Evolutionary conservation across 2,797 vertebrate genomes (phyloP).

Genomic region (Tragopan temminckii): DNA sequence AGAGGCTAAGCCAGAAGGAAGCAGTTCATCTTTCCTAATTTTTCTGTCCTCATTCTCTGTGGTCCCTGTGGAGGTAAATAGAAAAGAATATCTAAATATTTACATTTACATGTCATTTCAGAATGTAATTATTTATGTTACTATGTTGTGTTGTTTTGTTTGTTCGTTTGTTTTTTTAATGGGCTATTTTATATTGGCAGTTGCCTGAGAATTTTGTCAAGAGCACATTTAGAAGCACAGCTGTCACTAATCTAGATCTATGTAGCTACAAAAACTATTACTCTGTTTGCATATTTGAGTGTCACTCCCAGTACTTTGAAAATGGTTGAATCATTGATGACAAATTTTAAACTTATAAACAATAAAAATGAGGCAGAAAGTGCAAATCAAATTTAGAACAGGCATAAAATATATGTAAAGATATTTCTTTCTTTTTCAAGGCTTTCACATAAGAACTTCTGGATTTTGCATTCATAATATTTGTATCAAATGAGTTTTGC

Average conservation of each 20-base stretch:
- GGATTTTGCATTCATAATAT: constrained; percentile 58
- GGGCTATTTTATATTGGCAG: constrained; percentile 2
- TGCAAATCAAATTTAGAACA: constrained; percentile 53
- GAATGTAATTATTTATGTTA: neutral
- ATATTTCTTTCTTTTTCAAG: constrained; percentile 35
- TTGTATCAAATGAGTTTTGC: constrained; percentile 33
- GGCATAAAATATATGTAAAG: constrained; percentile 11
- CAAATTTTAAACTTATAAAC: constrained; percentile 57
- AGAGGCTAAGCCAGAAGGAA: neutral
- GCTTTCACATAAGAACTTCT: constrained; percentile 23
- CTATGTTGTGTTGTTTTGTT: neutral
- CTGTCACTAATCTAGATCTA: constrained; percentile 56
- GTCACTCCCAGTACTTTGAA: constrained; percentile 47
- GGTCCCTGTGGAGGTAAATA: neutral
- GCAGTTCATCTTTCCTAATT: neutral
- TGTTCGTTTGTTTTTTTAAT: neutral
- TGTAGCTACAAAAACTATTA: constrained; percentile 28
- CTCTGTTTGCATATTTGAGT: constrained; percentile 43
- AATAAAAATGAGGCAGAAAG: constrained; percentile 54
- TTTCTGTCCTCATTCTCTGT: neutral
- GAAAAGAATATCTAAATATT: neutral
- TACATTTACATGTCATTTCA: neutral
- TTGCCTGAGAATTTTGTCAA: constrained; percentile 39
- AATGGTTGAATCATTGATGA: constrained; percentile 45
- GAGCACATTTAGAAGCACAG: neutral